Conservation (phyloP, 2,888 invertebrate species). For the Camponotus fellah region DNA sequence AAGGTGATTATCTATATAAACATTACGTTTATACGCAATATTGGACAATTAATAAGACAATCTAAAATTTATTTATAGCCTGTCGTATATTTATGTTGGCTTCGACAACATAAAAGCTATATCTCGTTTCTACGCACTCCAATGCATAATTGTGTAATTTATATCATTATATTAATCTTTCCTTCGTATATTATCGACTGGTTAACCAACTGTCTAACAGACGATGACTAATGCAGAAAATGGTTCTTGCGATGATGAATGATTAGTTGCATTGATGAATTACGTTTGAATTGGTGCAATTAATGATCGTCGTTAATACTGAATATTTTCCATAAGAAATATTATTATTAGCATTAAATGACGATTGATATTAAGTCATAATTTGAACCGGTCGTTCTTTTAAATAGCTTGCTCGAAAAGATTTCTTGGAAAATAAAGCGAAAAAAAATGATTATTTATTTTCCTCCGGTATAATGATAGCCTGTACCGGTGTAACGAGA, state of each 20-base stretch:
- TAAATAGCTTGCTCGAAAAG: conserved; percentile 19
- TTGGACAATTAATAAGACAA: conserved; percentile 12
- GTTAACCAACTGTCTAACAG: neutral
- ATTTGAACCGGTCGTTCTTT: conserved; percentile 60
- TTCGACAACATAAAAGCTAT: conserved; percentile 70
- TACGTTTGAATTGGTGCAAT: neutral
- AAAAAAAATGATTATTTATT: conserved; percentile 47
- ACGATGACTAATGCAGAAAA: neutral
- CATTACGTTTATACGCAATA: neutral
- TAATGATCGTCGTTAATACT: conserved; percentile 9
- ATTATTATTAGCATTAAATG: neutral
- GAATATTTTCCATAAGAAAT: neutral
- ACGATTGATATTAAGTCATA: conserved; percentile 58
- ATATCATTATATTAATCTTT: conserved; percentile 75
- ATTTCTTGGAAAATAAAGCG: neutral
- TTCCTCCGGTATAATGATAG: conserved; percentile 43
- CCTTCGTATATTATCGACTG: neutral
- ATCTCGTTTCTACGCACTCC: conserved; percentile 69
- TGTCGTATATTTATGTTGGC: conserved; percentile 17
- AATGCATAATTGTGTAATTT: conserved; percentile 69
- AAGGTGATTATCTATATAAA: neutral
- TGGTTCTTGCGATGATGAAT: neutral
- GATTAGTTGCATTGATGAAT: neutral
- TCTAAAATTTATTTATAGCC: conserved; percentile 15
- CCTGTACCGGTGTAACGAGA: conserved; percentile 21